Evolutionary conservation across 1,140 invertebrate genomes (phyloP).

Genomic region (Musca domestica): DNA sequence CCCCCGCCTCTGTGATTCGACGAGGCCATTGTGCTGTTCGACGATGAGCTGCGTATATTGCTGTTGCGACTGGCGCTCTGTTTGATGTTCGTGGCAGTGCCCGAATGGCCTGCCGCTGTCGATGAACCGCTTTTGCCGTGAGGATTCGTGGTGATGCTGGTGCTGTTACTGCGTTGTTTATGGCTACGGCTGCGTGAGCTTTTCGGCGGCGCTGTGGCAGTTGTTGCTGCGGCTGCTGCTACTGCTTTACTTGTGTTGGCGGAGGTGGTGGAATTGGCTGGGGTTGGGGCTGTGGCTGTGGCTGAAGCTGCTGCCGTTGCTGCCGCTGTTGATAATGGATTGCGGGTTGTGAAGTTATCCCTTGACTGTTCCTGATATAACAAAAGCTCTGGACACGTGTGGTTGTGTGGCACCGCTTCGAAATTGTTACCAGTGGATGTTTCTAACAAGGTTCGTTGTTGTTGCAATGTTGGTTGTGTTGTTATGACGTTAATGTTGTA

Average conservation of each 20-base stretch:
- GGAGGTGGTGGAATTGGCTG: background rate
- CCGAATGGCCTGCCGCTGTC: background rate
- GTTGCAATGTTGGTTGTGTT: background rate
- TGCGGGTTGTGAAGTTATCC: background rate
- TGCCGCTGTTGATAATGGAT: conserved; percentile 22
- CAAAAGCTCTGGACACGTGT: conserved; percentile 43
- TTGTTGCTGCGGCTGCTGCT: conserved; percentile 3
- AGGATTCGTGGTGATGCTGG: conserved; percentile 42
- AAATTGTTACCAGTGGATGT: conserved; percentile 5
- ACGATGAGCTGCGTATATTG: conserved; percentile 54
- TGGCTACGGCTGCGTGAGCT: conserved; percentile 40
- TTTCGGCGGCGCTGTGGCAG: conserved; percentile 26
- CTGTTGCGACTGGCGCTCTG: conserved; percentile 51
- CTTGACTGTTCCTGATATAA: conserved; percentile 30
- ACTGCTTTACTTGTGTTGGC: background rate
- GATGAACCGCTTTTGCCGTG: conserved; percentile 45
- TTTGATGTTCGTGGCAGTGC: conserved; percentile 37
- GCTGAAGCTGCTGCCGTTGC: conserved; percentile 29
- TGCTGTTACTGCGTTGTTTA: conserved; percentile 49
- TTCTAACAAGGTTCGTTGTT: background rate
- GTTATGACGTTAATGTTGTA: background rate
- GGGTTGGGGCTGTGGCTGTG: conserved; percentile 15
- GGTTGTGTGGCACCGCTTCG: conserved; percentile 13
- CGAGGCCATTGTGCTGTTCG: conserved; percentile 54
- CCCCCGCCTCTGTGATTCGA: conserved; percentile 56